Percentiles rank a stretch among this genome's conserved stretches.
phyloP scores from a whole-genome alignment of 2,797 vertebrate species.

The Characodon lateralis region DNA sequence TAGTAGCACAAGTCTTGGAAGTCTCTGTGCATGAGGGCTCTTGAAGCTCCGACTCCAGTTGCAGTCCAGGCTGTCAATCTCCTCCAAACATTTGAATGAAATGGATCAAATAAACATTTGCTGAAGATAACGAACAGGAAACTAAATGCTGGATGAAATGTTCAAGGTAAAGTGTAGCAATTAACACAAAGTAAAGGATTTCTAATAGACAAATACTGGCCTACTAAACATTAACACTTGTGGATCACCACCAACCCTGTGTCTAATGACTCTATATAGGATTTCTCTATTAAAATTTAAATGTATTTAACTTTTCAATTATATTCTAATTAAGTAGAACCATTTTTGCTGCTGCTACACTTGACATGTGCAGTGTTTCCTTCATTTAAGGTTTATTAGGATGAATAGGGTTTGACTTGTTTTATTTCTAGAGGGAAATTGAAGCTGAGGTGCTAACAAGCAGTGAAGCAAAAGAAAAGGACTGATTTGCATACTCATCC shows the following conservation, averaged over 20 bases:
- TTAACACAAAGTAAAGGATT: neutral
- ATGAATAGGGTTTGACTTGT: neutral
- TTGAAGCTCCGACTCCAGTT: no score
- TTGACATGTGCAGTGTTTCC: neutral
- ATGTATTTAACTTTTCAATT: neutral
- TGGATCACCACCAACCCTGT: neutral
- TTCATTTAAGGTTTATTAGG: neutral
- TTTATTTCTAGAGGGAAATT: neutral
- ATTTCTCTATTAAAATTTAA: neutral
- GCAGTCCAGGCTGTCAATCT: no score
- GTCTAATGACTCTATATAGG: neutral
- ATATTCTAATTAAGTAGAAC: slow-evolving; percentile 2
- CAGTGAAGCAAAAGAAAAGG: neutral
- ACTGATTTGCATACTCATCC: neutral
- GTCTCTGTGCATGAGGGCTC: no score
- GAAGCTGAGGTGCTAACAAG: neutral
- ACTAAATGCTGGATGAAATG: no score
- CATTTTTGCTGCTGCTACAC: neutral
- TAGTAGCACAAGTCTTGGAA: neutral
- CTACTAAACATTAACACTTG: neutral
- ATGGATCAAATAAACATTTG: no score
- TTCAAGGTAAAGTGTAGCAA: neutral
- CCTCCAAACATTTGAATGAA: no score
- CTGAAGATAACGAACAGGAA: no score
- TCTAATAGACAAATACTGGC: no score